phyloP scores from a whole-genome alignment of 53 echinoderm and acorn worm genomes.

The Patiria pectinifera region DNA sequence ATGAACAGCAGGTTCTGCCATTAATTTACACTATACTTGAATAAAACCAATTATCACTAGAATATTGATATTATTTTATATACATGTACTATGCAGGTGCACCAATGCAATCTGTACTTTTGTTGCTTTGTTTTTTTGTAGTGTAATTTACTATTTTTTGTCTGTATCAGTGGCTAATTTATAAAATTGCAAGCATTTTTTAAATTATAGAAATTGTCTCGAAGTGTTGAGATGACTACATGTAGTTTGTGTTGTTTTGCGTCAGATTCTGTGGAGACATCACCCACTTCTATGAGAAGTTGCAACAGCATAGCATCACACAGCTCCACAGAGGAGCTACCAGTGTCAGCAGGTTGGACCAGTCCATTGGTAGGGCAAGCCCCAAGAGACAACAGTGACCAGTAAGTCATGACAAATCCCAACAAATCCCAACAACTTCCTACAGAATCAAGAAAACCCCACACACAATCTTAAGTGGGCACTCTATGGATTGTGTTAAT shows the following conservation, averaged over 20 bases:
- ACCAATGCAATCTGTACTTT: no score
- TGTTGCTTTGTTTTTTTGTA: no score
- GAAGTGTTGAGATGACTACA: no score
- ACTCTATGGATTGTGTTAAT: no score
- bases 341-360: slow-evolving; percentile 62
- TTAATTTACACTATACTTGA: not conserved
- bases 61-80: no score
- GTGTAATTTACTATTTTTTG: no score
- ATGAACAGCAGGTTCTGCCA: not conserved
- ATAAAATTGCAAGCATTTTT: not conserved
- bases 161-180: no score
- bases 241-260: not conserved
- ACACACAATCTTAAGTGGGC: no score
- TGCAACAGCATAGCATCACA: slow-evolving; percentile 79
- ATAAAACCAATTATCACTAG: no score
- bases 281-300: slow-evolving; percentile 75
- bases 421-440: not conserved
- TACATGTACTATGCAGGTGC: no score
- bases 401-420: slow-evolving; percentile 47
- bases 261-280: slow-evolving; percentile 73
- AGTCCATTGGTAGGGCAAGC: slow-evolving; percentile 45
- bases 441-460: not conserved
- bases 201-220: no score
- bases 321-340: slow-evolving; percentile 79
- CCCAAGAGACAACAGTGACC: slow-evolving; percentile 67